Percentiles rank a stretch among this genome's conserved stretches.
Evolutionary conservation across 2,888 invertebrate genomes (phyloP).

Genomic region (Ennomos fuscantarius): DNA sequence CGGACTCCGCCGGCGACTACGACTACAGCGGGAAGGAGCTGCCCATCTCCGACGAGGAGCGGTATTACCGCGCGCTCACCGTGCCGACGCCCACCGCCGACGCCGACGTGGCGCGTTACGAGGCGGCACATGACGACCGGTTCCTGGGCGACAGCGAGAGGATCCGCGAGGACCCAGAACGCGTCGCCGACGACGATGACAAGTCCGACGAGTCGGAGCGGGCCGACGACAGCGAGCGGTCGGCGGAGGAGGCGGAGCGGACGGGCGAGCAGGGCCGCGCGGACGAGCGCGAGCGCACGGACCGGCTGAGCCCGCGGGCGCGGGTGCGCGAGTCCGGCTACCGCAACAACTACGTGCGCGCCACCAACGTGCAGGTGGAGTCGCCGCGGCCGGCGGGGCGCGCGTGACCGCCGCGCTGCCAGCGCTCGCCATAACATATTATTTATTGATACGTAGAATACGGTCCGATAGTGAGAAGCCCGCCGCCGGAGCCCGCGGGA

Average conservation of each 20-base stretch:
- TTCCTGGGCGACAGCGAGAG: slow-evolving; percentile 70
- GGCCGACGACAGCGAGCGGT: slow-evolving; percentile 38
- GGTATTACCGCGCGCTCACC: slow-evolving; percentile 59
- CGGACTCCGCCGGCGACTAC: slow-evolving; percentile 63
- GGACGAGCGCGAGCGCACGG: slow-evolving; percentile 51
- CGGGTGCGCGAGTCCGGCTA: slow-evolving; percentile 44
- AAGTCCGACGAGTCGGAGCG: slow-evolving; percentile 47
- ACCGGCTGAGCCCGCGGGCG: slow-evolving; percentile 42
- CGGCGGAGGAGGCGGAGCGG: slow-evolving; percentile 39
- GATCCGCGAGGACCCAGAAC: slow-evolving; percentile 61
- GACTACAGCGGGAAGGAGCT: slow-evolving; percentile 72
- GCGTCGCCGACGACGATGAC: slow-evolving; percentile 44
- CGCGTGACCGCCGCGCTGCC: slow-evolving; percentile 42
- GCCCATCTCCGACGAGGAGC: slow-evolving; percentile 70
- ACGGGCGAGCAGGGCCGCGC: slow-evolving; percentile 40
- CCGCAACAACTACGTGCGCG: slow-evolving; percentile 58
- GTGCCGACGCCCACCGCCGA: slow-evolving; percentile 70
- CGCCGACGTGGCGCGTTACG: slow-evolving; percentile 63
- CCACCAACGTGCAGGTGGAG: slow-evolving; percentile 67
- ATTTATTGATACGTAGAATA: slow-evolving; percentile 63
- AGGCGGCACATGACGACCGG: slow-evolving; percentile 51
- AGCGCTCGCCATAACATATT: slow-evolving; percentile 70
- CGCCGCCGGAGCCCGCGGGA: slow-evolving; percentile 23
- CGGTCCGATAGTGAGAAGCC: slow-evolving; percentile 23
- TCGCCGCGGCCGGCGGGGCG: slow-evolving; percentile 52